phyloP scores from a whole-genome alignment of 2,797 vertebrate species.

The Podarcis siculus region DNA sequence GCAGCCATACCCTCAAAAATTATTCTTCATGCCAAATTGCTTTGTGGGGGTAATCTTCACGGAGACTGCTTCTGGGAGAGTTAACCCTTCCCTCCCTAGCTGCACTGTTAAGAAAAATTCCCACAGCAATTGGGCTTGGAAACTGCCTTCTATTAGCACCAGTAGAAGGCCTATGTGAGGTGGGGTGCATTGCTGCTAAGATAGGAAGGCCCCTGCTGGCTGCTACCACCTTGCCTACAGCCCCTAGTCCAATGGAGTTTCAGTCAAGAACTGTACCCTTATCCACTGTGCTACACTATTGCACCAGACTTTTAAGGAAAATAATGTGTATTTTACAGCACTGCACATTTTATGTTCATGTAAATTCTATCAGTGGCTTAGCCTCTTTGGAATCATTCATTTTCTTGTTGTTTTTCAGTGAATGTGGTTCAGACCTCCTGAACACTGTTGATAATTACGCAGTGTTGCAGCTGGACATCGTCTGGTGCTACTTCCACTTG shows the following conservation, averaged over 20 bases:
- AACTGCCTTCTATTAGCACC: neutral
- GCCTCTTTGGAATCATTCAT: neutral
- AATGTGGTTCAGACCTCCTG: slow-evolving; percentile 85
- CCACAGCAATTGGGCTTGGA: neutral
- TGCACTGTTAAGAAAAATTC: no score
- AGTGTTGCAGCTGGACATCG: slow-evolving; percentile 94
- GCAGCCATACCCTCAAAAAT: no score
- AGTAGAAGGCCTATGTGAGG: neutral
- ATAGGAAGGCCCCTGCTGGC: no score
- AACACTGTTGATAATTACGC: slow-evolving; percentile 91
- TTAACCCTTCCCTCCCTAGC: no score
- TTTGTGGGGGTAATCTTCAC: no score
- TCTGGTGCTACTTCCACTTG: slow-evolving; percentile 92
- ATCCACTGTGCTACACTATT: neutral
- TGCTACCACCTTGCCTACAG: neutral
- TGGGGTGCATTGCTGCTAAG: neutral
- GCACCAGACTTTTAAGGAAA: neutral
- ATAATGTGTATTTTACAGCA: neutral
- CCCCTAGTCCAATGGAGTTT: neutral
- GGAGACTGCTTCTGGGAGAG: no score
- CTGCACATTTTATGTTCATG: no score
- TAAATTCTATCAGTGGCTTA: neutral
- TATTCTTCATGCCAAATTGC: no score
- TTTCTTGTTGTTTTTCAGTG: slow-evolving; percentile 72
- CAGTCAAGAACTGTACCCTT: neutral